A percentile compares a stretch with the other conserved stretches of the same genome.
These are phyloP conservation scores for Gallinago undulata DNA, from an alignment of 2,113 vertebrate genomes.

Conservation along the genomic window DNA sequence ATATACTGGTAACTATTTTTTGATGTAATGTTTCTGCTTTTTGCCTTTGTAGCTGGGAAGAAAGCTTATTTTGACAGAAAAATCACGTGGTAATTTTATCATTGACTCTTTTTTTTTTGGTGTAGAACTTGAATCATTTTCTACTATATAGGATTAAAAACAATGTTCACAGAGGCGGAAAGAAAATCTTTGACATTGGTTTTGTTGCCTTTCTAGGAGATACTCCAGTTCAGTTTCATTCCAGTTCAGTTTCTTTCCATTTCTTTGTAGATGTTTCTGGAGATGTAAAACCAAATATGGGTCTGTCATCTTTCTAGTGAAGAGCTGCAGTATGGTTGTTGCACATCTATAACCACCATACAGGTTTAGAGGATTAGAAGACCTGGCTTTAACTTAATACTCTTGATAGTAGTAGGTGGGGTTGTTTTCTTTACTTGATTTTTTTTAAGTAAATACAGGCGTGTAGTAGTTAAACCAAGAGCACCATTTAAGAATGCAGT, in stretches of 20 bases:
- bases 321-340: background rate
- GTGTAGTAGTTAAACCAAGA: background rate
- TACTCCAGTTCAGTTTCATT: background rate
- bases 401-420: background rate
- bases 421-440: background rate
- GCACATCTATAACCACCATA: background rate
- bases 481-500: background rate
- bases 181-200: background rate
- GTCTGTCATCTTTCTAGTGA: background rate
- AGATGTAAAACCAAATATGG: background rate
- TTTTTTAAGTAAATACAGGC: background rate
- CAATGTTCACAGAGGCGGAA: background rate
- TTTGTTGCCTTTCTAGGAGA: background rate
- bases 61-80: slow-evolving; percentile 19
- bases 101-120: background rate
- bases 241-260: background rate
- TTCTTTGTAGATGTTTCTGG: background rate
- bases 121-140: background rate
- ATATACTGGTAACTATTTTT: background rate
- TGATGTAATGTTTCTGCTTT: background rate
- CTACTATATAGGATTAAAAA: background rate
- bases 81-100: background rate
- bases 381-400: background rate
- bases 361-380: background rate
- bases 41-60: background rate